Evolutionary conservation across 2,113 vertebrate genomes (phyloP).

Genomic region (Grantiella picta): DNA sequence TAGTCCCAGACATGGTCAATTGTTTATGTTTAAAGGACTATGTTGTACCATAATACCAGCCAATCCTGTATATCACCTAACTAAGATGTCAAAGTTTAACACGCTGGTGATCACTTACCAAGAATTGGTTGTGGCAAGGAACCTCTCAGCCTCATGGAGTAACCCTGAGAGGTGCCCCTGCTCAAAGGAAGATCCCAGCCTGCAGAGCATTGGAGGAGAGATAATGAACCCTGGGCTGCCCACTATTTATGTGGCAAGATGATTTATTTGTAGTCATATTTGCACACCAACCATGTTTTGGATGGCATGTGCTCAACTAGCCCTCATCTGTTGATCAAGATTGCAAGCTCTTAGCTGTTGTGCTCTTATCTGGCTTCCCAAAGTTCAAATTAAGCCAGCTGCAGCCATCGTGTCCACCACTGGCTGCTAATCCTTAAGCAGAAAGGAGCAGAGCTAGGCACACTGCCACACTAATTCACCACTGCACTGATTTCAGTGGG

Average conservation of each 20-base stretch:
- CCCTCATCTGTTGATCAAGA: neutral
- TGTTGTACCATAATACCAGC: neutral
- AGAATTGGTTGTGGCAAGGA: neutral
- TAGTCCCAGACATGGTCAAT: neutral
- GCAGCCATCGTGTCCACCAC: no score
- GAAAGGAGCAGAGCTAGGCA: neutral
- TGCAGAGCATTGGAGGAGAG: accelerated
- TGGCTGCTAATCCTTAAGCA: neutral
- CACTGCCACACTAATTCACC: neutral
- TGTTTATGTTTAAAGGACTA: neutral
- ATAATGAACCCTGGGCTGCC: neutral
- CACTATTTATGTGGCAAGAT: neutral
- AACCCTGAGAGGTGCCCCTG: neutral
- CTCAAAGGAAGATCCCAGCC: neutral
- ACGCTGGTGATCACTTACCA: neutral
- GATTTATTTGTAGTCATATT: neutral
- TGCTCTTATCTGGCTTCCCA: neutral
- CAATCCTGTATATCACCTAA: neutral
- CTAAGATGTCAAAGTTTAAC: neutral
- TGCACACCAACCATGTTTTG: neutral
- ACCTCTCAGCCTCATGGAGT: neutral
- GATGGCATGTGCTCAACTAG: neutral
- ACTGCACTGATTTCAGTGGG: neutral
- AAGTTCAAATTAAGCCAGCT: neutral
- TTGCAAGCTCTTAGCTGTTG: neutral